Evolutionary conservation across 2,888 invertebrate species (phyloP), one percentile per base, ranked within the genome.

Genomic region (Margaritifera margaritifera): DNA sequence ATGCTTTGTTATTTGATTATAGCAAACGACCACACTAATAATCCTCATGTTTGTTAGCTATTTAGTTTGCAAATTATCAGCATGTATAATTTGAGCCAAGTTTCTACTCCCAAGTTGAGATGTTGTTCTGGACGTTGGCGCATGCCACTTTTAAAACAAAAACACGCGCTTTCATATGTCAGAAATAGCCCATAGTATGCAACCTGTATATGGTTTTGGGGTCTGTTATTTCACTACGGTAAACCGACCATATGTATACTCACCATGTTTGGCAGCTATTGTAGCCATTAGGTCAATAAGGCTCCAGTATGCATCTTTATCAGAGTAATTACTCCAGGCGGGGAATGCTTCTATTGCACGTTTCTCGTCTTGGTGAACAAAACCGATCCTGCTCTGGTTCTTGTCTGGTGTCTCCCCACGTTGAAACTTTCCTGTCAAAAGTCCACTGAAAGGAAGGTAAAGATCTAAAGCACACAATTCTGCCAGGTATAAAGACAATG

Each of bases 351-450:
- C 75, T 53, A 67, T 59, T 4, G 73, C 72, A 31, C 31, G 59
- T 6, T 55, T 63, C 57, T 77, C 78, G 27, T 79, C 65, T 5
- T 62, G 52, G 19, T 65, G 66, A 1, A 71, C 27, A 60, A 55
- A 65, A 15, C 76, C 76, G 19, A 76, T 62, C n/a, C 72, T 61
- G 24, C 71, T 70, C 54, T 66, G 54, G 15, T 27, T 61, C 6
- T 66, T 61, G 25, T 71, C 69, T 15, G 71, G 76, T 54, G 55
- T 62, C 51, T 58, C 65, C 4, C 73, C 74, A 25, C 74, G 67
- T 55, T 79, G 68, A 54, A 74, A 79, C 62, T 80, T 80, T n/a
- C 79, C 79, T 2, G 80, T 77, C 25, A 79, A 51, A 2, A 78
- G 11, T 6, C 80, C 80, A 6, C 80, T 78, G 64, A 20, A 62